Conservation (phyloP, 2,888 invertebrate genomes). For the Agrotis segetum region DNA sequence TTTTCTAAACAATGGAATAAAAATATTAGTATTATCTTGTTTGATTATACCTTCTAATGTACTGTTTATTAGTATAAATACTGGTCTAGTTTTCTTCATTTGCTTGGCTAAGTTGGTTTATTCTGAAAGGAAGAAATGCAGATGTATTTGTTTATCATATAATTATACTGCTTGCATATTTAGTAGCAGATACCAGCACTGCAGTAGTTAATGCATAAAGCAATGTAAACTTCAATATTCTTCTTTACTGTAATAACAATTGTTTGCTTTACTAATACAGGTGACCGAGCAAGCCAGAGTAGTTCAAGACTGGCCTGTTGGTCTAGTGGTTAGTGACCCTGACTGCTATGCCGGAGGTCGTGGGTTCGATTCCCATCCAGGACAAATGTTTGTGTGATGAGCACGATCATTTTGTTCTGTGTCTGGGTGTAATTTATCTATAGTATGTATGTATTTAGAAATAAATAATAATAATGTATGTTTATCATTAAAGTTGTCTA, state of each 20-base stretch:
- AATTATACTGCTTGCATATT: slow-evolving; percentile 4
- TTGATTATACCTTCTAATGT: background rate
- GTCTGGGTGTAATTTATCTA: no score
- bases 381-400: no score
- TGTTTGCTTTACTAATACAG: no score
- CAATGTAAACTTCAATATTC: background rate
- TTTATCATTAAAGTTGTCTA: no score
- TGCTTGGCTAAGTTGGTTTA: slow-evolving; percentile 2
- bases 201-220: background rate
- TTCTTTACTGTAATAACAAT: background rate
- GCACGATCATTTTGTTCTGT: no score
- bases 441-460: no score
- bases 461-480: no score
- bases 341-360: no score
- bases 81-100: slow-evolving; percentile 8
- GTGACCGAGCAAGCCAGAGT: no score
- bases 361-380: no score
- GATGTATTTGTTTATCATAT: background rate
- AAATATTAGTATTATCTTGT: background rate
- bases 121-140: slow-evolving; percentile 10
- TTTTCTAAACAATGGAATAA: background rate
- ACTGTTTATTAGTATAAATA: background rate
- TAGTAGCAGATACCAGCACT: background rate
- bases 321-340: no score
- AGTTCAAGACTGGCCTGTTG: no score